These are phyloP conservation scores for Cosmorhoe ocellata DNA, from an alignment of 2,888 invertebrate species.

Conservation along the genomic window DNA sequence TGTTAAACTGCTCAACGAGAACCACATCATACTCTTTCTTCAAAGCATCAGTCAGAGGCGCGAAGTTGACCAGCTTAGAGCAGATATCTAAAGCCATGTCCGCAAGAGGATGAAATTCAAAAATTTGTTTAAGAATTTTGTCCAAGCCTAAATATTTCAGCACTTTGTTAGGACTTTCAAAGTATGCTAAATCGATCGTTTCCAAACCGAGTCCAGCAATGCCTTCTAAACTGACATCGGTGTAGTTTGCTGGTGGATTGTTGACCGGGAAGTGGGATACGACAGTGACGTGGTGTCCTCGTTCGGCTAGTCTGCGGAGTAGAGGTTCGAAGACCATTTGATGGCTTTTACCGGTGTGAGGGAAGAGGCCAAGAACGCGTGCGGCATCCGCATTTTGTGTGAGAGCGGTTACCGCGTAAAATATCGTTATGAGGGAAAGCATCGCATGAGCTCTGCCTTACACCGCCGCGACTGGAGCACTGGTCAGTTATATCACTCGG, in stretches of 20 bases:
- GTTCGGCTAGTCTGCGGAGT: slow-evolving; percentile 75
- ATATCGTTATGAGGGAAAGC: slow-evolving; percentile 46
- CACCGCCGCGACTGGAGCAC: slow-evolving; percentile 37
- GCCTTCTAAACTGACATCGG: slow-evolving; percentile 69
- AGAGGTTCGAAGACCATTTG: slow-evolving; percentile 83
- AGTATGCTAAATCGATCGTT: slow-evolving; percentile 53
- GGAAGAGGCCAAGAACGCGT: slow-evolving; percentile 82
- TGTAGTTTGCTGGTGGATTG: slow-evolving; percentile 70
- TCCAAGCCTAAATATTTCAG: slow-evolving; percentile 50
- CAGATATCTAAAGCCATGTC: slow-evolving; percentile 64
- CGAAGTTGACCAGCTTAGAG: slow-evolving; percentile 60
- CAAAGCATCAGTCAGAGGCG: slow-evolving; percentile 59
- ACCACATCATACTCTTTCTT: slow-evolving; percentile 83
- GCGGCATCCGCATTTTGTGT: slow-evolving; percentile 53
- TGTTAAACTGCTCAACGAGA: slow-evolving; percentile 84
- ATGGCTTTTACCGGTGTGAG: slow-evolving; percentile 84
- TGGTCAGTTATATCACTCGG: slow-evolving; percentile 29
- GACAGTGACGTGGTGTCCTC: slow-evolving; percentile 84
- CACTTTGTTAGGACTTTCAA: slow-evolving; percentile 48
- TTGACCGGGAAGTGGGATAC: slow-evolving; percentile 82
- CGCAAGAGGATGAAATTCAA: slow-evolving; percentile 54
- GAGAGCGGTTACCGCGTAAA: slow-evolving; percentile 45
- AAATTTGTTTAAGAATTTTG: slow-evolving; percentile 47
- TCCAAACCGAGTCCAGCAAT: slow-evolving; percentile 61
- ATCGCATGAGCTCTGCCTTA: slow-evolving; percentile 47